These are phyloP conservation scores for Bufo gargarizans DNA, from an alignment of 2,113 vertebrate genomes.

Conservation along the genomic window DNA sequence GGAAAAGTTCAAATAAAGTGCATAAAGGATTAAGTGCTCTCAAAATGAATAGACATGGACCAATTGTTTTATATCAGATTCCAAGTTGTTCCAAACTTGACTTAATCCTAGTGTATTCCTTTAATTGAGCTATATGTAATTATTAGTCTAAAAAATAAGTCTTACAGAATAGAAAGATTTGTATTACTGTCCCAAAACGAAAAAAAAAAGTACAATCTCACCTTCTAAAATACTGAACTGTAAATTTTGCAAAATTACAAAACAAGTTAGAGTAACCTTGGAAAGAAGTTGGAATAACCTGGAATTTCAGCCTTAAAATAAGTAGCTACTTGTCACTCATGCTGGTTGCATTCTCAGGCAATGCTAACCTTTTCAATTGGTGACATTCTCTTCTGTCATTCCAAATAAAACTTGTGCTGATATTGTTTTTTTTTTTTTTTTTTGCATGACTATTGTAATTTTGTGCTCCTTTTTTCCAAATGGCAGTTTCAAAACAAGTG, in stretches of 20 bases:
- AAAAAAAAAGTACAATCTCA: background rate
- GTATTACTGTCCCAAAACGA: conserved; percentile 15
- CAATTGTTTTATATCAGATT: conserved; percentile 33
- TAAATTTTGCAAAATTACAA: conserved; percentile 35
- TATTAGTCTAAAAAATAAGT: background rate
- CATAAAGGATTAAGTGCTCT: conserved; percentile 42
- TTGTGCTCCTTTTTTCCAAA: conserved; percentile 53
- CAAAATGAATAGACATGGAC: conserved; percentile 43
- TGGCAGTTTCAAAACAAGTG: conserved; percentile 50
- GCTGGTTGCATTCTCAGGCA: background rate
- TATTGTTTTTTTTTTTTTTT: conserved; percentile 31
- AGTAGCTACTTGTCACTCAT: conserved; percentile 18
- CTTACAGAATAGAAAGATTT: conserved; percentile 39
- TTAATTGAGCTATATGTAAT: conserved; percentile 11
- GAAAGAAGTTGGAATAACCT: conserved; percentile 29
- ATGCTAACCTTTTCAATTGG: conserved; percentile 31
- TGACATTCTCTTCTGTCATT: conserved; percentile 22
- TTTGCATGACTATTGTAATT: conserved; percentile 40
- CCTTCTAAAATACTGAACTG: conserved; percentile 48
- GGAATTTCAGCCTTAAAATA: conserved; percentile 48
- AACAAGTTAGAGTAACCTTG: conserved; percentile 16
- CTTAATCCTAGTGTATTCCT: conserved; percentile 8
- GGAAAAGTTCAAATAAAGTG: conserved; percentile 52
- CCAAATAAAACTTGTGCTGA: conserved; percentile 56
- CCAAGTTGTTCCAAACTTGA: conserved; percentile 6